Conservation (phyloP, 2,113 vertebrate genomes). For the Chiloscyllium plagiosum region DNA sequence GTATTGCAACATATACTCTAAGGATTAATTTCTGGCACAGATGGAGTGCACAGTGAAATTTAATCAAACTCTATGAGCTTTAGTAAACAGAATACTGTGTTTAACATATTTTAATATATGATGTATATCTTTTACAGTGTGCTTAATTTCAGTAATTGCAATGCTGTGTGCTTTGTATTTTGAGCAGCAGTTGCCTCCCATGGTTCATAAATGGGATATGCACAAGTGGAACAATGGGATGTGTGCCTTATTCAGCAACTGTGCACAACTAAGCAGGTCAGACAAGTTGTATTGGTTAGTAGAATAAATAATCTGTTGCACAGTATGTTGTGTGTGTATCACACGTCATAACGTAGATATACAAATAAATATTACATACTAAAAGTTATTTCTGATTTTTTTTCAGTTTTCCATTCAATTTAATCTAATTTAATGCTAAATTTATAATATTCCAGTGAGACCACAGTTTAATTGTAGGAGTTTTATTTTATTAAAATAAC, state of each 20-base stretch:
- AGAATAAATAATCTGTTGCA: background rate
- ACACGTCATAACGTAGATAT: background rate
- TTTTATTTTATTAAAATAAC: background rate
- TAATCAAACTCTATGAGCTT: conserved; percentile 37
- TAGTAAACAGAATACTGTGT: conserved; percentile 36
- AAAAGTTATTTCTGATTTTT: background rate
- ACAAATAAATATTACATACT: background rate
- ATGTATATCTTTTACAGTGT: conserved; percentile 32
- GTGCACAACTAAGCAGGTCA: conserved; percentile 6
- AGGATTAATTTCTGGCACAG: conserved; percentile 37
- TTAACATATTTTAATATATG: conserved; percentile 38
- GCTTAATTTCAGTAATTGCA: conserved; percentile 27
- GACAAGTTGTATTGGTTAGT: background rate
- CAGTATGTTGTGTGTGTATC: background rate
- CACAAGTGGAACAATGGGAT: background rate
- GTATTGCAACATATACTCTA: conserved; percentile 33
- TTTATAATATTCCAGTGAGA: background rate
- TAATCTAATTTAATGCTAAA: too few relatives aligned
- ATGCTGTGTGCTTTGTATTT: background rate
- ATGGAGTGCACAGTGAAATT: conserved; percentile 35
- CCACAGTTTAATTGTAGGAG: background rate
- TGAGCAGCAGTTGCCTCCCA: background rate
- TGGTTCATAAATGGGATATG: conserved; percentile 16
- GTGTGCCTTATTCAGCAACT: background rate
- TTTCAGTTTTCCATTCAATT: background rate